Base-by-base conservation (phyloP, 2,888 invertebrate genomes). In the Chirona hameri region DNA sequence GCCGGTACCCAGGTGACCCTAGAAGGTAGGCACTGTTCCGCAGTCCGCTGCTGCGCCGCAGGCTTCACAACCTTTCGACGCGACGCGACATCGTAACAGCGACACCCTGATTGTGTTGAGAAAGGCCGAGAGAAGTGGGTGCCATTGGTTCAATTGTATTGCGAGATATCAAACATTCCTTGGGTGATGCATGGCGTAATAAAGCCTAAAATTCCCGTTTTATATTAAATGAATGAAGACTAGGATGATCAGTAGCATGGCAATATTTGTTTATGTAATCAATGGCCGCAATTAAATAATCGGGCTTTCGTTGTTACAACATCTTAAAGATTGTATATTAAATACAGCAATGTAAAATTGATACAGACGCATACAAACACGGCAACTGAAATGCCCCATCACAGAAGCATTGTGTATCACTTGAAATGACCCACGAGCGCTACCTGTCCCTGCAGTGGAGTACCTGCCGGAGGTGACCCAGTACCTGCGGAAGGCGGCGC, bases 1-100 rank as follows among this genome's bases (percentile, higher is more conserved):
- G 98, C 99, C 83, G 99, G 99, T 82, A 96, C 97, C 90, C 93
- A 98, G 88, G 99, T 99, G 81, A 97, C 98, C 89, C 91, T 99
- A 84, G 98, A 99, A 94, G 98, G 98, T 95, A 90, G 29, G 27
- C 27, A 4, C 21, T 21, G 60, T 60, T 21, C 15, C 60, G 24
- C 21, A 18, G 14, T 5, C 15, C 4, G 15, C 24, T 12, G 21
- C 24, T 18, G 5, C 24, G 60, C 14, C 4, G 14, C 24, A 14
- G 24, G 60, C 60, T 18, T 9, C 60, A 60, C 52, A 10, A 7
- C 52, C 52, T 60, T 12, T 18, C 24, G 24, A 60, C 5, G 60
- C 5, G 4, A 60, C 24, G 21, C 21, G 60, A 60, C 24, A 5
- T 15, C 21, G 10, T 60, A 4, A 21, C n/a, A n/a, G n/a, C n/a